Conservation (phyloP, 2,888 invertebrate species). For the Colletes collaris region DNA sequence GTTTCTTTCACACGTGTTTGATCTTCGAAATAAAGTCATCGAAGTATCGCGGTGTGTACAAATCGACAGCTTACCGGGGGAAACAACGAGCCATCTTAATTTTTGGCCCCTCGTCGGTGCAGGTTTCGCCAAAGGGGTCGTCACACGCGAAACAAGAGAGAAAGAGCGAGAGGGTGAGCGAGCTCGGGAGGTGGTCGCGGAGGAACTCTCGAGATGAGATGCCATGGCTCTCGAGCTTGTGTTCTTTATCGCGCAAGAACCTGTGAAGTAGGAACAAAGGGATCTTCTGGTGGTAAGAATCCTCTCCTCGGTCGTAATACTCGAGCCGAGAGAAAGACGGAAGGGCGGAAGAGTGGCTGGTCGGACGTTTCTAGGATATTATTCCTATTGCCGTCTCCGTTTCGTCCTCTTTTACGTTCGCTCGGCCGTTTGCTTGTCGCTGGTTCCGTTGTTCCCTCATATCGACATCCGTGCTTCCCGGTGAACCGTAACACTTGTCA, state of each 20-base stretch:
- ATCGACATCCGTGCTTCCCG: neutral
- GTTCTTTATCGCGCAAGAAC: slow-evolving; percentile 70
- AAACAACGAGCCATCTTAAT: too few relatives aligned
- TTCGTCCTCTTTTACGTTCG: slow-evolving; percentile 20
- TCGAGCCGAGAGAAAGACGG: slow-evolving; percentile 40
- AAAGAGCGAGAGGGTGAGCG: neutral
- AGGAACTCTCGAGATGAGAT: slow-evolving; percentile 53
- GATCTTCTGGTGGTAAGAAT: slow-evolving; percentile 60
- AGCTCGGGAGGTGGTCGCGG: slow-evolving; percentile 32
- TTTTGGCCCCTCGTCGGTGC: too few relatives aligned
- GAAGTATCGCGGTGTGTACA: too few relatives aligned
- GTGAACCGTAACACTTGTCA: slow-evolving; percentile 24
- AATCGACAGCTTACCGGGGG: too few relatives aligned
- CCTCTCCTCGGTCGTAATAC: slow-evolving; percentile 57
- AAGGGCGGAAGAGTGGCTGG: slow-evolving; percentile 29
- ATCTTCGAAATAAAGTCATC: too few relatives aligned
- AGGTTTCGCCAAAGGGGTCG: too few relatives aligned
- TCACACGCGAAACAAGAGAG: neutral
- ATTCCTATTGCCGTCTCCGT: slow-evolving; percentile 46
- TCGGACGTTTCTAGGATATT: slow-evolving; percentile 45
- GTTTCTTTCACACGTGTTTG: too few relatives aligned
- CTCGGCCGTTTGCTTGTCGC: slow-evolving; percentile 2
- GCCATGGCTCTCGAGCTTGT: slow-evolving; percentile 56
- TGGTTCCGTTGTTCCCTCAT: neutral
- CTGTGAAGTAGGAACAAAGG: slow-evolving; percentile 73